Evolutionary conservation across 2,113 vertebrate species (phyloP), one percentile per base, ranked within the genome.

Genomic region (Albula glossodonta): DNA sequence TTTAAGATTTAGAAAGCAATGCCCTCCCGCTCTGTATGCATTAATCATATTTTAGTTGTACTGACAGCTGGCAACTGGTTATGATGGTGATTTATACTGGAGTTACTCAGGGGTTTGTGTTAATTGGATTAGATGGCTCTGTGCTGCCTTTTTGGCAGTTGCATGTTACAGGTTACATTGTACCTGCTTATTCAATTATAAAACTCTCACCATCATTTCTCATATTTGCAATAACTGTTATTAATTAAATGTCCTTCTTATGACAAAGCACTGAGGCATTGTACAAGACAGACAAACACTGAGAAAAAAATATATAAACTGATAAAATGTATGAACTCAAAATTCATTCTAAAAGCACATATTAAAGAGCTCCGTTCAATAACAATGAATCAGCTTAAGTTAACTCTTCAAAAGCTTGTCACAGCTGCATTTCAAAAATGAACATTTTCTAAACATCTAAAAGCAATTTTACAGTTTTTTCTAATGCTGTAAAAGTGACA

Each of bases 61-160:
- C 56, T 70, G 63, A 70, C 63, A 70, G 63, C 63, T 70, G 63
- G 22, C 63, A 22, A 70, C 19, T 70, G 17, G 6, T 70, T n/a
- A 70, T 70, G 63, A 70, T 70, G 6, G 63, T 70, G 63, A 70
- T 70, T 70, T 70, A 70, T 70, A 70, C 70, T 74, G 70, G 22
- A 74, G 70, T 74, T 74, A 74, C 70, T 74, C 31, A 74, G 70
- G 25, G 70, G 9, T 25, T 74, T 74, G n/a, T 74, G 70, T 31
- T 31, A 74, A 74, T 74, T 74, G n/a, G n/a, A 74, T 74, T 10
- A 70, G 63, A 70, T 70, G 63, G 56, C 56, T 60, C 60, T 66
- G 60, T 5, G 60, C 22, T 66, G 60, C n/a, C n/a, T 9, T 74
- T 74, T 74, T 9, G 22, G 70, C 31, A 31, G n/a, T 74, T 74